A percentile compares a stretch with the other conserved stretches of the same genome.
Evolutionary conservation across 2,113 vertebrate species (phyloP).

Genomic region (Nibea coibor): DNA sequence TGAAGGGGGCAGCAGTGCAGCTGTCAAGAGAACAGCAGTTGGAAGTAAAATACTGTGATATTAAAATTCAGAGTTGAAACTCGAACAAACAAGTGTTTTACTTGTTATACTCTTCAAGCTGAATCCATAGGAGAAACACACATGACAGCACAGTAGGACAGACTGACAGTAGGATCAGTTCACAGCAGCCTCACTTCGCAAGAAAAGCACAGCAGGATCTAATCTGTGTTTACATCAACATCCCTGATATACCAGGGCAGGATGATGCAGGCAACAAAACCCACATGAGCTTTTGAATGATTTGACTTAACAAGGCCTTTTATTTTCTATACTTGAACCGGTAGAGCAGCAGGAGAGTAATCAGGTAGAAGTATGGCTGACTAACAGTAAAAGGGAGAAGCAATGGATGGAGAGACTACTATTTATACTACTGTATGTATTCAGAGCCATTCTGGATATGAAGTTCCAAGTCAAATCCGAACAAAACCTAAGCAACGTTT

Average conservation of each 20-base stretch:
- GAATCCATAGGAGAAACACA: neutral
- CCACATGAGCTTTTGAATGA: neutral
- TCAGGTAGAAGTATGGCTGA: neutral
- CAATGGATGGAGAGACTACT: neutral
- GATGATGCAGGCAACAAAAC: neutral
- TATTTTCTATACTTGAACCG: neutral
- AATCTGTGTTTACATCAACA: neutral
- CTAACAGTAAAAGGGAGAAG: neutral
- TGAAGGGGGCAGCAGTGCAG: neutral
- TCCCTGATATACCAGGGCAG: neutral
- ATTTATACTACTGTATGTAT: neutral
- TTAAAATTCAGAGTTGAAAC: neutral
- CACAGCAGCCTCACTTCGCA: neutral
- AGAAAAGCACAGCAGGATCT: neutral
- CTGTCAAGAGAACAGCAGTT: constrained; percentile 12
- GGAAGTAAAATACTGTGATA: constrained; percentile 15
- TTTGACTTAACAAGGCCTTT: neutral
- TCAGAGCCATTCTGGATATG: neutral
- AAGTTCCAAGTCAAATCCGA: neutral
- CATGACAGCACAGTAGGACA: neutral
- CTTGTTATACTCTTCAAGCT: neutral
- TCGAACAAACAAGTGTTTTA: neutral
- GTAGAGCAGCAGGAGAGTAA: neutral
- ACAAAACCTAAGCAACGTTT: neutral
- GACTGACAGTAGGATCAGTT: neutral